A percentile compares a stretch with the other conserved stretches of the same genome.
Conservation (phyloP, 2,888 invertebrate genomes). For the Galerucella pusilla region DNA sequence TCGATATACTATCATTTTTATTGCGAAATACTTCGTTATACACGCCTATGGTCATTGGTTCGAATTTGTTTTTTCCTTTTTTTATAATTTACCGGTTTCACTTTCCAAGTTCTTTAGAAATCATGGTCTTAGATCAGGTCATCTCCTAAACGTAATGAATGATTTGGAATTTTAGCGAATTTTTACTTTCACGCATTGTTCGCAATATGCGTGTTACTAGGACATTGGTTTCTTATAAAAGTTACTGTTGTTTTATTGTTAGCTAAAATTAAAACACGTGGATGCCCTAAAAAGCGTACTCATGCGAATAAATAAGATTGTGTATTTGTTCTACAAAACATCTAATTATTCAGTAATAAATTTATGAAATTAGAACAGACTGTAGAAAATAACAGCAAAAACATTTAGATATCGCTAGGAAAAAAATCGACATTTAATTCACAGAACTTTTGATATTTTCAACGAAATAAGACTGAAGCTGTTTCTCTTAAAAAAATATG, state of each 20-base stretch:
- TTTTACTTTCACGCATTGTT: constrained; percentile 32
- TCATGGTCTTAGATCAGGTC: constrained; percentile 27
- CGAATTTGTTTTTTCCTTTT: constrained; percentile 19
- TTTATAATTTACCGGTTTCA: constrained; percentile 25
- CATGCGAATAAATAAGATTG: constrained; percentile 5
- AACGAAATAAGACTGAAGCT: no score
- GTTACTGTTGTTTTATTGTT: constrained; percentile 7
- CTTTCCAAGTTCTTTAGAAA: constrained; percentile 29
- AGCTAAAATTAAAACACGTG: constrained; percentile 17
- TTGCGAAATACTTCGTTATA: background rate
- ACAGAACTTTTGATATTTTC: no score
- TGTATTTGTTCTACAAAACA: background rate
- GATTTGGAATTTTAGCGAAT: constrained; percentile 31
- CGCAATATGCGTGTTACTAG: constrained; percentile 30
- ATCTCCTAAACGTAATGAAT: constrained; percentile 28
- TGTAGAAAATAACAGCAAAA: background rate
- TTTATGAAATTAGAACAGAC: background rate
- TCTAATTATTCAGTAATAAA: background rate
- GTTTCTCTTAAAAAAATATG: no score
- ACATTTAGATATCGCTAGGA: background rate
- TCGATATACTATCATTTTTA: background rate
- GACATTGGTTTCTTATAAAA: constrained; percentile 15
- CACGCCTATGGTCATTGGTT: constrained; percentile 6
- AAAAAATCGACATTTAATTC: no score
- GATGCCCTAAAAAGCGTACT: constrained; percentile 4